Evolutionary conservation across 2,113 vertebrate species (phyloP).

Genomic region (Corapipo altera): DNA sequence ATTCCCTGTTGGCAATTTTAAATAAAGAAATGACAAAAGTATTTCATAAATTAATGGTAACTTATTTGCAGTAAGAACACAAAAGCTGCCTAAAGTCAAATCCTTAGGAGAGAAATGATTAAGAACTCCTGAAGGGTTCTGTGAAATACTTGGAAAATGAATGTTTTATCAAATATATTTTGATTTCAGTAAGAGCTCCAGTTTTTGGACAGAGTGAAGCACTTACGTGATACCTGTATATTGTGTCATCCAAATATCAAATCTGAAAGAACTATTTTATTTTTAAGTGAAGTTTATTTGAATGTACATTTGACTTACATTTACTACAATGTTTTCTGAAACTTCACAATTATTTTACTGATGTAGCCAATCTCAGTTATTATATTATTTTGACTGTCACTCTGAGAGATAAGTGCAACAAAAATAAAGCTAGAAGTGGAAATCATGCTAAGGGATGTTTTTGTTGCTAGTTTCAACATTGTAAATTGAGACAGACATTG

Average conservation of each 20-base stretch:
- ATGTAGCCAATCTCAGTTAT: neutral
- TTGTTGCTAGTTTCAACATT: neutral
- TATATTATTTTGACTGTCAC: constrained; percentile 1
- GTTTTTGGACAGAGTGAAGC: neutral
- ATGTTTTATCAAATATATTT: neutral
- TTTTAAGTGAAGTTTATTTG: neutral
- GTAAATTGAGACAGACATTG: constrained; percentile 14
- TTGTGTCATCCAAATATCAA: neutral
- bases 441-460: neutral
- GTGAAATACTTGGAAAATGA: neutral
- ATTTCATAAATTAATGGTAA: neutral
- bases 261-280: neutral
- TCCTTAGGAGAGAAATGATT: neutral
- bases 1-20: neutral
- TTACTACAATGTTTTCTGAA: constrained; percentile 17
- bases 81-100: neutral
- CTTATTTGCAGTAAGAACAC: neutral
- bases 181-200: neutral
- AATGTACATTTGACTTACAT: neutral
- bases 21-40: neutral
- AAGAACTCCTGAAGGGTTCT: neutral
- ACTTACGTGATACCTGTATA: neutral
- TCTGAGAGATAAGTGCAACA: neutral
- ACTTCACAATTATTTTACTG: neutral
- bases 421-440: neutral